phyloP scores from a whole-genome alignment of 2,113 vertebrate species.

The Chamaea fasciata region DNA sequence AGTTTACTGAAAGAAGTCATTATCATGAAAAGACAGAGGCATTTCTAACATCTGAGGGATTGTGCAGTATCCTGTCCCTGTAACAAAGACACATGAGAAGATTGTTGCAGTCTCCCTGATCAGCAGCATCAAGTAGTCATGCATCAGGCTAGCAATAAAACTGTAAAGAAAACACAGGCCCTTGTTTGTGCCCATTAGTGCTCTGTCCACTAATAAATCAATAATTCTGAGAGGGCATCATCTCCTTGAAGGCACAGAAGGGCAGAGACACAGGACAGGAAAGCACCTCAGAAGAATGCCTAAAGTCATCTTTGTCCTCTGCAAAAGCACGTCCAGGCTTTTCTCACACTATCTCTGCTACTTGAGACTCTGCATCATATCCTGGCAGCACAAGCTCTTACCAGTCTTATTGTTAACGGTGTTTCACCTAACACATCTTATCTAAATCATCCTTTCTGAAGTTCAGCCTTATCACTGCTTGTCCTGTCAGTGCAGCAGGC shows the following conservation, averaged over 20 bases:
- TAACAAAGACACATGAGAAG: neutral
- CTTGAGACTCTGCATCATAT: neutral
- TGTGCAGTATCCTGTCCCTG: neutral
- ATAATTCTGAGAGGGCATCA: neutral
- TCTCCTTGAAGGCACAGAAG: neutral
- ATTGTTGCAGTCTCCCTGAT: neutral
- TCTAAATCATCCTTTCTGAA: neutral
- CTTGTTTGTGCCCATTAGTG: neutral
- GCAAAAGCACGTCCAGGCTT: neutral
- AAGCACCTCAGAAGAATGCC: neutral
- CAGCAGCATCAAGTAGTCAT: neutral
- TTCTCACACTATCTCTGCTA: neutral
- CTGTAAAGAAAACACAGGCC: neutral
- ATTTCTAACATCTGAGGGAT: neutral
- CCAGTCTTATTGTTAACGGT: fast-evolving
- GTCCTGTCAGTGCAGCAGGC: neutral
- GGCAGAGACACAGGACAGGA: neutral
- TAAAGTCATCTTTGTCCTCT: neutral
- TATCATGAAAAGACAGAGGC: neutral
- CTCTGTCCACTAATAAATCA: neutral
- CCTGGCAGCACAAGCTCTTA: neutral
- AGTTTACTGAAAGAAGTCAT: neutral
- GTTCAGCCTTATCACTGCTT: neutral
- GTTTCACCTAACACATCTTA: neutral
- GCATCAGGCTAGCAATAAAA: neutral